A percentile compares a stretch with the other conserved stretches of the same genome.
Evolutionary conservation across 2,797 vertebrate species (phyloP).

Genomic region (Threskiornis aethiopicus): DNA sequence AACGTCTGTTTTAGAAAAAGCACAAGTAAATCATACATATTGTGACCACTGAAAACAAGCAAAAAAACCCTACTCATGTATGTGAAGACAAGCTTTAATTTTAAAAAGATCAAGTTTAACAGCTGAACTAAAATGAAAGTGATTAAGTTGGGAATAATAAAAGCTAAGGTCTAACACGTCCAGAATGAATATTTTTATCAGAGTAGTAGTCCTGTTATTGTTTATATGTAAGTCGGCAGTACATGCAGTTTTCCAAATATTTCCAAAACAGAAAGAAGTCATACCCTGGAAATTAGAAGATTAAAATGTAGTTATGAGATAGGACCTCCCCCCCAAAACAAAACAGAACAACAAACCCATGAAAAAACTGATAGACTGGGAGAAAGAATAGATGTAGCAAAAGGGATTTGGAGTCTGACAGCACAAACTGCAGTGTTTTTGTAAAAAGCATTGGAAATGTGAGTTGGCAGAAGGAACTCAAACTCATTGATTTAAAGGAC

Average conservation of each 20-base stretch:
- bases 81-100: neutral
- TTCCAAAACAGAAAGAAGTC: neutral
- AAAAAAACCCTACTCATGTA: neutral
- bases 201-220: neutral
- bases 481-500: neutral
- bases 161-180: neutral
- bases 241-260: neutral
- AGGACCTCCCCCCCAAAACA: accelerated
- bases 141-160: neutral
- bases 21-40: neutral
- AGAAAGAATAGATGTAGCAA: neutral
- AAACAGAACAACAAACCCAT: neutral
- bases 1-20: neutral
- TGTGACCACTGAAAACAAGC: neutral
- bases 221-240: neutral
- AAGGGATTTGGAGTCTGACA: neutral
- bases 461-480: neutral
- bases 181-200: neutral
- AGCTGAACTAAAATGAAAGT: neutral
- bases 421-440: neutral
- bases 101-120: neutral
- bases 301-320: neutral
- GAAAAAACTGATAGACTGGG: neutral
- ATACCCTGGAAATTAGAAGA: neutral
- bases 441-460: neutral